phyloP scores from a whole-genome alignment of 1,140 invertebrate species.

The Armadillidium nasatum region DNA sequence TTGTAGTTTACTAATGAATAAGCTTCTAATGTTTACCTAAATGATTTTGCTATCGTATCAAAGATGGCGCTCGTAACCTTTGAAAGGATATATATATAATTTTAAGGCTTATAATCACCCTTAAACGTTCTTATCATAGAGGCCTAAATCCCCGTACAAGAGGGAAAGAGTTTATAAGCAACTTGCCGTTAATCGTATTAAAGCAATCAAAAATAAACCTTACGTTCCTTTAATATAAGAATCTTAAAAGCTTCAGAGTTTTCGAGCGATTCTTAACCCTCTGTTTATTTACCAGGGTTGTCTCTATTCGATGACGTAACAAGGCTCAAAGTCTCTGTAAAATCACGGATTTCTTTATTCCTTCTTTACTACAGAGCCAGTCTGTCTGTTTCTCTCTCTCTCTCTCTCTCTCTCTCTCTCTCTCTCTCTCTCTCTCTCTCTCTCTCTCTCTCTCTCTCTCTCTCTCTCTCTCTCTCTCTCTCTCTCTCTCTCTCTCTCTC shows the following conservation, averaged over 20 bases:
- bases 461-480: no score
- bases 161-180: neutral
- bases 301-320: neutral
- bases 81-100: neutral
- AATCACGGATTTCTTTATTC: neutral
- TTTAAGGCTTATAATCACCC: neutral
- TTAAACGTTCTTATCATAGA: neutral
- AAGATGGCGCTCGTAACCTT: slow-evolving; percentile 8
- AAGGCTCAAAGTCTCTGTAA: neutral
- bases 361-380: neutral
- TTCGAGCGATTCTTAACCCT: neutral
- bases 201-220: neutral
- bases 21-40: slow-evolving; percentile 13
- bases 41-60: slow-evolving; percentile 10
- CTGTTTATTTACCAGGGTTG: slow-evolving; percentile 1
- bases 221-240: neutral
- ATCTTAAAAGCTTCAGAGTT: neutral
- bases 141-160: neutral
- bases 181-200: neutral
- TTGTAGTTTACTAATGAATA: slow-evolving; percentile 14
- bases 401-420: no score
- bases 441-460: no score
- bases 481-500: no score
- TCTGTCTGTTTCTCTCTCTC: no score
- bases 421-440: no score